These are phyloP conservation scores for Pseudochaenichthys georgianus DNA, from an alignment of 2,797 vertebrate species.

Conservation along the genomic window DNA sequence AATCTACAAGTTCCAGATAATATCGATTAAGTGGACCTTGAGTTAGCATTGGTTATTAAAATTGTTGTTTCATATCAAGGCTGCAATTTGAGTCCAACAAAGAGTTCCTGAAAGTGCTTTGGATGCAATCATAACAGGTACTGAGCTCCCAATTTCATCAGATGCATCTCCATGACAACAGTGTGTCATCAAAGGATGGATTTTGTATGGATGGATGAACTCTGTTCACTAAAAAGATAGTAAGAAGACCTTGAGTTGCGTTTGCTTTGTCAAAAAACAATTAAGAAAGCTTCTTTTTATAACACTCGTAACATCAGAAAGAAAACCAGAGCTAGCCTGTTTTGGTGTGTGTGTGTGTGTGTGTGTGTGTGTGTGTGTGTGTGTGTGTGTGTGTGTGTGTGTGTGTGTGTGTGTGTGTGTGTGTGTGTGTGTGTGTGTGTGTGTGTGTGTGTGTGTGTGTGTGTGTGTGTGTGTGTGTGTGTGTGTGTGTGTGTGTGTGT, in stretches of 20 bases:
- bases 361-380: neutral
- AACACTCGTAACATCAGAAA: neutral
- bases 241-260: neutral
- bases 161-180: constrained; percentile 4
- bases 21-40: neutral
- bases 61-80: neutral
- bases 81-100: neutral
- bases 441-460: too few relatives aligned
- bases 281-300: neutral
- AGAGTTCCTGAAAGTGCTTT: neutral
- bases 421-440: too few relatives aligned
- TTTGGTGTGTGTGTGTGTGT: neutral
- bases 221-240: neutral
- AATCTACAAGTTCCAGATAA: constrained; percentile 1
- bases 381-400: too few relatives aligned
- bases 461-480: too few relatives aligned
- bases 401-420: too few relatives aligned
- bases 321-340: constrained; percentile 12
- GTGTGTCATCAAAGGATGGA: neutral
- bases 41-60: neutral
- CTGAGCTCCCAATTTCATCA: neutral
- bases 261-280: constrained; percentile 9
- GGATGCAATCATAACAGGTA: neutral
- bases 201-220: neutral
- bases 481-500: neutral